Base-by-base conservation (phyloP, 2,888 invertebrate species). In the Globia sparganii region DNA sequence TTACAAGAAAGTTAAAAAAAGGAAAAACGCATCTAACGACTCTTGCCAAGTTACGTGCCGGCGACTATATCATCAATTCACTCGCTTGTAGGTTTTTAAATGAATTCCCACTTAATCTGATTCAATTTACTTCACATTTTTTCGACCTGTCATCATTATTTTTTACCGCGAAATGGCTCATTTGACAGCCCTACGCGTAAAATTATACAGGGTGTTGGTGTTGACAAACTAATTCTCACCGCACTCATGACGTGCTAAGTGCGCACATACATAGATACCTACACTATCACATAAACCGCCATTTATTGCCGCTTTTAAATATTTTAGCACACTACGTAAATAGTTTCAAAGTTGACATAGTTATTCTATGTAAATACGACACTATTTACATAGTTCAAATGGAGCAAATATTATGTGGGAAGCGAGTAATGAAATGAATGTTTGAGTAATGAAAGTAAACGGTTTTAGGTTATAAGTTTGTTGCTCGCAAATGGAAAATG, bases 171-270 rank as follows among this genome's bases (percentile, higher is more conserved):
- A 61, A 61, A 61, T 59, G 31, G 34, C 8, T 61, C 15, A 40
- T 62, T 61, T 69, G 75, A 25, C 80, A 86, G 31, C 81, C 75
- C 77, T 85, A 67, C 31, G 15, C 31, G 37, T 59, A 34, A 62
- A 25, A 69, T 25, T 61, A 68, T 68, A 80, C 67, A 76, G 70
- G 59, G 46, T 89, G 91, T 91, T 91, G 59, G 46, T 89, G 91
- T 91, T 91, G 91, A 92, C 92, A 88, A 89, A 87, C 80, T 90
- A 86, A 91, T 92, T 92, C 88, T 86, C 91, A 86, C 86, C 72
- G 75, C 78, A 70, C 85, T 91, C 91, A 91, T 89, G 90, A 91
- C 84, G 90, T 91, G 92, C 86, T 91, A 92, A 93, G 85, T 88
- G 89, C 90, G 85, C 83, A 86, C 66, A 76, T 34, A 66, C 28